Evolutionary conservation across 2,888 invertebrate species (phyloP).

Genomic region (Bruchidius siliquastri): DNA sequence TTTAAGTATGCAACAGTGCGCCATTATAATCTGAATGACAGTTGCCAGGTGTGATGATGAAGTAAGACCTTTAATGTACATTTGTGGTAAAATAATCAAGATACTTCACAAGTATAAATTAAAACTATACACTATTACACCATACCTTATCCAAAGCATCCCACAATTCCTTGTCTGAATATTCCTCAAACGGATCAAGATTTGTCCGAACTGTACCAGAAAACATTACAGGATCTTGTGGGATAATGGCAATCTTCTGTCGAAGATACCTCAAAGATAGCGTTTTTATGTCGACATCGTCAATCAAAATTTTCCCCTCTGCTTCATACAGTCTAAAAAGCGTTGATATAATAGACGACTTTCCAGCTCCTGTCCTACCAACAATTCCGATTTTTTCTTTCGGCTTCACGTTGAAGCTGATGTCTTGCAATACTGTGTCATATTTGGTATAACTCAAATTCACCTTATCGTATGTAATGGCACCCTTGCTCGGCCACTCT

Average conservation of each 20-base stretch:
- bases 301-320: constrained; percentile 76
- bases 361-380: constrained; percentile 80
- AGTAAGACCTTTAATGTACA: no score
- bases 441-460: constrained; percentile 68
- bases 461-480: constrained; percentile 62
- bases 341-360: constrained; percentile 69
- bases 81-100: no score
- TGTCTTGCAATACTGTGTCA: constrained; percentile 66
- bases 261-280: constrained; percentile 72
- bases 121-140: no score
- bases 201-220: constrained; percentile 82
- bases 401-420: constrained; percentile 63
- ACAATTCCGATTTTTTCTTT: constrained; percentile 74
- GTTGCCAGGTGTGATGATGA: no score
- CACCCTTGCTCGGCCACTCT: constrained; percentile 69
- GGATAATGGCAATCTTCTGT: constrained; percentile 74
- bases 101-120: no score
- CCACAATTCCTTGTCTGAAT: constrained; percentile 75
- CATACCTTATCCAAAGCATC: constrained; percentile 61
- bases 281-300: constrained; percentile 64
- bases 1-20: no score
- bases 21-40: no score
- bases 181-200: constrained; percentile 79
- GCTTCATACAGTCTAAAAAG: constrained; percentile 73
- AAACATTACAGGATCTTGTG: constrained; percentile 81